These are phyloP conservation scores for Corvus moneduloides DNA, from an alignment of 2,113 vertebrate species.

Conservation along the genomic window DNA sequence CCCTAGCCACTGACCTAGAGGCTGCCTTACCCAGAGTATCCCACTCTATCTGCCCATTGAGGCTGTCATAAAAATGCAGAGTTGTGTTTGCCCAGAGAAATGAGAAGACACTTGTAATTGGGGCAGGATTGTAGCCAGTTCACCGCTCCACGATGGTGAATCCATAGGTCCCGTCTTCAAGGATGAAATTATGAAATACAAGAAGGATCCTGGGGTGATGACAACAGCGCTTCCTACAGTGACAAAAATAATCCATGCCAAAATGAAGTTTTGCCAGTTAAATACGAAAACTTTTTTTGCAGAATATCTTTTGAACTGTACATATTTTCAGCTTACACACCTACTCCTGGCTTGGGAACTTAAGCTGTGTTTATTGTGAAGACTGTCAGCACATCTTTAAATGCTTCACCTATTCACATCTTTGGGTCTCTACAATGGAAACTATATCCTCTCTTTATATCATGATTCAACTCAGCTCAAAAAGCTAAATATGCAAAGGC, in stretches of 20 bases:
- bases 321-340: background rate
- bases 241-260: background rate
- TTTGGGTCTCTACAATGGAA: background rate
- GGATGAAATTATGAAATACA: background rate
- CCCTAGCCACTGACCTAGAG: background rate
- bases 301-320: background rate
- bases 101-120: background rate
- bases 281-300: background rate
- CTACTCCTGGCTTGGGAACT: background rate
- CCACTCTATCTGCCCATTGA: background rate
- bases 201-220: background rate
- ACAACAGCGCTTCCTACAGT: background rate
- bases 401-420: background rate
- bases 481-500: background rate
- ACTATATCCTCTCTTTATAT: background rate
- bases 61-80: background rate
- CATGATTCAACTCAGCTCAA: background rate
- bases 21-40: background rate
- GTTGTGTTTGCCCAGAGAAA: background rate
- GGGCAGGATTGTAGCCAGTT: background rate
- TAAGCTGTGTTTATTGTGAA: background rate
- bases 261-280: background rate
- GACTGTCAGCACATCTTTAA: background rate
- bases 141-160: background rate
- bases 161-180: accelerated